Base-by-base conservation (phyloP, 1,140 invertebrate genomes). In the Cherax quadricarinatus region DNA sequence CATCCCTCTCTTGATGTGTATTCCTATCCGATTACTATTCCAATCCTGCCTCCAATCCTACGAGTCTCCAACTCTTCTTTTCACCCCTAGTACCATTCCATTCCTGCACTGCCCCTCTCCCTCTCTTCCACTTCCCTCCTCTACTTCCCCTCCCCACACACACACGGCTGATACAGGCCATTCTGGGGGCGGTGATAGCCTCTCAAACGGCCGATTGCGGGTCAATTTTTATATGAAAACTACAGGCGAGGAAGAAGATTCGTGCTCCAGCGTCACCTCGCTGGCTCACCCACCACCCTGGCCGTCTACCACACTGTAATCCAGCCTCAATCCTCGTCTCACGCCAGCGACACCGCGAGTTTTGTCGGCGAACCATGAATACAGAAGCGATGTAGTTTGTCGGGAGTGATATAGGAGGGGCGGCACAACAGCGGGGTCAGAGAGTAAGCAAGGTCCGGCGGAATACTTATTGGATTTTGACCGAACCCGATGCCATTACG, bases 381-480 rank as follows among this genome's bases (percentile, higher is more conserved):
- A 87, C 66, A 48, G 86, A 79, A 87, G 86, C 73, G 49, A 87
- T 87, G 86, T 87, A 87, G 86, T 87, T 87, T 87, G 86, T 79
- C 86, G 30, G 62, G 12, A 79, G 86, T 79, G 86, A 87, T 79
- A 79, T 18, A 87, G 86, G 73, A 30, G 73, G 86, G 12, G 21
- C 66, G 62, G 30, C 16, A 10, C 62, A 49, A 86, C 66, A 73
- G 16, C 84, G 66, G 84, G 84, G 84, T 75, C 62, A 57, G 60
- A 60, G 84, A 4, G 66, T 53, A 81, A 88, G 87, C 30, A 88
- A 82, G 87, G 78, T 81, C 87, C 87, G 48, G 53, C 60, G 48
- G 83, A 85, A 91, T 91, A 91, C 89, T 91, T 91, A 91, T 91
- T 86, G 89, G 89, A 86, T 91, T 91, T 86, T 84, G 89, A 86